Percentiles rank a stretch among this genome's conserved stretches.
phyloP scores from a whole-genome alignment of 2,113 vertebrate genomes.

The Pungitius pungitius region DNA sequence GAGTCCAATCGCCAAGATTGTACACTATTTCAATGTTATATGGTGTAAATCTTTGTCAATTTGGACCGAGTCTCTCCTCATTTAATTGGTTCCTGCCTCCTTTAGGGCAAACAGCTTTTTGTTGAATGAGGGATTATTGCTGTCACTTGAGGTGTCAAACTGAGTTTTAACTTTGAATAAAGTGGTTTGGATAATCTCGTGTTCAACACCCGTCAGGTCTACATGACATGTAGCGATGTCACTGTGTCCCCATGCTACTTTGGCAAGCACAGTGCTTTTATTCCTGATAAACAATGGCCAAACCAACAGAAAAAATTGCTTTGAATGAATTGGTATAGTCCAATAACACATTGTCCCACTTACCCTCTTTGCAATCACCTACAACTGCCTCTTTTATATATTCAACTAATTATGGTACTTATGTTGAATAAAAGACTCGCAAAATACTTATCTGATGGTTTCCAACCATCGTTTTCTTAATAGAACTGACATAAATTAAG shows the following conservation, averaged over 20 bases:
- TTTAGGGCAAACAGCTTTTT: background rate
- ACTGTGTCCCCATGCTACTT: background rate
- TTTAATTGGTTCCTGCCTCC: too few relatives aligned
- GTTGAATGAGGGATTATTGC: background rate
- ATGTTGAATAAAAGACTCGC: background rate
- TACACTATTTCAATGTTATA: too few relatives aligned
- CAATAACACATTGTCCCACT: slow-evolving; percentile 13
- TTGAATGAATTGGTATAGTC: background rate
- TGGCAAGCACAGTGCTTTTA: background rate
- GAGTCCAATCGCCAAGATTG: too few relatives aligned
- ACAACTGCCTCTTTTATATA: slow-evolving; percentile 18
- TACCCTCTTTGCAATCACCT: slow-evolving; percentile 24
- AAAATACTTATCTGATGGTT: slow-evolving; percentile 1
- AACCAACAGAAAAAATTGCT: background rate
- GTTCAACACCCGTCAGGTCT: background rate
- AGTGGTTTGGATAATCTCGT: background rate
- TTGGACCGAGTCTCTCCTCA: too few relatives aligned
- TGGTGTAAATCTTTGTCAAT: too few relatives aligned
- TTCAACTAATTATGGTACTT: background rate
- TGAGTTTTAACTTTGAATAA: background rate
- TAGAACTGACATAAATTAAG: slow-evolving; percentile 1
- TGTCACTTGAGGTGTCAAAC: background rate
- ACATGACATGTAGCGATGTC: background rate
- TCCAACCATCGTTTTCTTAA: background rate
- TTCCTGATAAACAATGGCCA: background rate